These are phyloP conservation scores for Saccopteryx bilineata DNA, from an alignment of 2,113 vertebrate genomes.

Conservation along the genomic window DNA sequence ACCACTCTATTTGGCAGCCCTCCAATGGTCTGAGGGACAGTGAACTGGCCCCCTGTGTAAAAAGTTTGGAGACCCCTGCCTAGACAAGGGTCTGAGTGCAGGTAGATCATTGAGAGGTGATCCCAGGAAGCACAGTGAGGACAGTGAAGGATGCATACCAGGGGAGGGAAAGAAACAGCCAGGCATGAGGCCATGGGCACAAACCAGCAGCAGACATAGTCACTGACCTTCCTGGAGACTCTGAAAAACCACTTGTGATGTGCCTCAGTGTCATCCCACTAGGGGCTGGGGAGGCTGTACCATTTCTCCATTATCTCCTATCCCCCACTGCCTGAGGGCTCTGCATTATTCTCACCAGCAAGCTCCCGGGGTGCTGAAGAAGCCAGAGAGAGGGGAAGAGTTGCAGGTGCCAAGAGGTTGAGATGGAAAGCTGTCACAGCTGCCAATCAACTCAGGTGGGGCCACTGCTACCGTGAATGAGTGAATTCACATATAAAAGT, in stretches of 20 bases:
- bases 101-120: neutral
- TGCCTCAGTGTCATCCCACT: neutral
- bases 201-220: accelerated
- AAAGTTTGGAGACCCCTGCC: too few relatives aligned
- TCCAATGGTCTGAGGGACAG: too few relatives aligned
- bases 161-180: neutral
- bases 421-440: neutral
- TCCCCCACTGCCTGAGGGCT: accelerated
- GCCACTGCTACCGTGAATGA: neutral
- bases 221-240: too few relatives aligned
- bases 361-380: neutral
- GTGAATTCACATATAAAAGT: accelerated
- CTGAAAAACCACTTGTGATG: accelerated
- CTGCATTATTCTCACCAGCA: neutral
- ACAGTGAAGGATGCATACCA: neutral
- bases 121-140: neutral
- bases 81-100: neutral
- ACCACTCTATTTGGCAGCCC: too few relatives aligned
- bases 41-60: too few relatives aligned
- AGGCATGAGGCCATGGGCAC: accelerated
- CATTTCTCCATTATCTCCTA: neutral
- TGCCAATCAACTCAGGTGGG: neutral
- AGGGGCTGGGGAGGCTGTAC: accelerated
- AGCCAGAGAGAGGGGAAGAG: neutral
- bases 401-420: neutral